A percentile compares a stretch with the other conserved stretches of the same genome.
phyloP scores from a whole-genome alignment of 2,888 invertebrate species.

The Phengaris arion region DNA sequence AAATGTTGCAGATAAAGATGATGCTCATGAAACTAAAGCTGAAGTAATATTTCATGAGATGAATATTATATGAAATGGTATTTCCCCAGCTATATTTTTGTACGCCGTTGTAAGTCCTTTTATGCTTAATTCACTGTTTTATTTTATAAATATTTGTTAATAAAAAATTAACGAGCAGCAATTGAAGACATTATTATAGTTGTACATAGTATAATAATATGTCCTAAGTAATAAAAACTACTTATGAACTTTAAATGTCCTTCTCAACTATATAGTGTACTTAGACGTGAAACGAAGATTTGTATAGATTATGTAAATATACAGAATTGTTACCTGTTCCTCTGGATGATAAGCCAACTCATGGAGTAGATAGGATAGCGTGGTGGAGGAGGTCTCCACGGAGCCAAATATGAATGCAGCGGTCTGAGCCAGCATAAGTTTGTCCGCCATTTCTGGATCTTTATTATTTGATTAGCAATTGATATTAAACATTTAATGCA shows the following conservation, averaged over 20 bases:
- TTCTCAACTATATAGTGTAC: too few species aligned
- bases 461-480: not conserved
- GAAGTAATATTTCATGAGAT: not conserved
- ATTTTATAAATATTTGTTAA: too few species aligned
- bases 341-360: slow-evolving; percentile 60
- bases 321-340: slow-evolving; percentile 50
- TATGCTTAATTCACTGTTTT: not conserved
- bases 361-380: slow-evolving; percentile 52
- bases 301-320: not conserved
- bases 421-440: slow-evolving; percentile 64
- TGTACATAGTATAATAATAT: too few species aligned
- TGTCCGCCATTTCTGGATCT: slow-evolving; percentile 53
- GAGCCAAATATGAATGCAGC: slow-evolving; percentile 63
- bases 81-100: not conserved
- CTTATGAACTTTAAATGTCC: too few species aligned
- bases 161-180: too few species aligned
- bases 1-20: not conserved
- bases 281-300: too few species aligned
- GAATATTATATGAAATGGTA: not conserved
- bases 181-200: too few species aligned
- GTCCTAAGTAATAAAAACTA: too few species aligned
- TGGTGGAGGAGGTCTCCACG: slow-evolving; percentile 62
- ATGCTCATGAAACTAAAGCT: not conserved
- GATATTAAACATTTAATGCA: too few species aligned
- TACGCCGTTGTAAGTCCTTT: not conserved